Conservation (phyloP, 2,113 vertebrate species). For the Hemibagrus wyckioides region DNA sequence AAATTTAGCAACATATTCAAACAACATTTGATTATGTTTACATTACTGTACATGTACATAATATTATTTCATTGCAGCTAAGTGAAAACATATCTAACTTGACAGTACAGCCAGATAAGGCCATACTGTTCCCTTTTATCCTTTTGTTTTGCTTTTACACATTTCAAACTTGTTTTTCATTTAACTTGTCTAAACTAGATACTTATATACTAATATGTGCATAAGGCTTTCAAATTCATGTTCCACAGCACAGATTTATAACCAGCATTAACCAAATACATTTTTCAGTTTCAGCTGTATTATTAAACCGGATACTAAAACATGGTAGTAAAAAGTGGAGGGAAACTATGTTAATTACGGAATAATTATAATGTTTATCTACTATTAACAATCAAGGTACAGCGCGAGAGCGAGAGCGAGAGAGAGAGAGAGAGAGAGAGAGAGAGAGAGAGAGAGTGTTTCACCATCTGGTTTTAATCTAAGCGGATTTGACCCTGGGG, state of each 20-base stretch:
- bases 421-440: not conserved
- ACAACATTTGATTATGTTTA: not conserved
- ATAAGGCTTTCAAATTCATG: not conserved
- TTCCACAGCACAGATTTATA: not conserved
- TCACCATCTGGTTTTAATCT: slow-evolving; percentile 72
- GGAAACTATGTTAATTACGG: not conserved
- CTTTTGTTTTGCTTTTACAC: not conserved
- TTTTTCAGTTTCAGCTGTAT: not conserved
- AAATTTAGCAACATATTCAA: not conserved
- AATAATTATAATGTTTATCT: not conserved
- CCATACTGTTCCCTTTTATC: not conserved
- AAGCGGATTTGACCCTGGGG: slow-evolving; percentile 49
- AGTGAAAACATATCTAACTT: not conserved
- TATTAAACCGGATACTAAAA: not conserved
- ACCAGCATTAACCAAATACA: not conserved
- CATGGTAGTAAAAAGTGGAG: not conserved
- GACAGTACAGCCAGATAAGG: not conserved
- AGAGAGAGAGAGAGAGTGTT: not conserved
- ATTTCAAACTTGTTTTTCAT: not conserved
- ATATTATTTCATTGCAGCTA: not conserved
- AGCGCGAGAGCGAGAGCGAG: not conserved
- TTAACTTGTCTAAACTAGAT: not conserved
- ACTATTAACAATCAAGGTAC: not conserved
- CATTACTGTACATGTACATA: not conserved
- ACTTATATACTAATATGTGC: not conserved